Evolutionary conservation across 2,888 invertebrate genomes (phyloP).

Genomic region (Augiades crinisus): DNA sequence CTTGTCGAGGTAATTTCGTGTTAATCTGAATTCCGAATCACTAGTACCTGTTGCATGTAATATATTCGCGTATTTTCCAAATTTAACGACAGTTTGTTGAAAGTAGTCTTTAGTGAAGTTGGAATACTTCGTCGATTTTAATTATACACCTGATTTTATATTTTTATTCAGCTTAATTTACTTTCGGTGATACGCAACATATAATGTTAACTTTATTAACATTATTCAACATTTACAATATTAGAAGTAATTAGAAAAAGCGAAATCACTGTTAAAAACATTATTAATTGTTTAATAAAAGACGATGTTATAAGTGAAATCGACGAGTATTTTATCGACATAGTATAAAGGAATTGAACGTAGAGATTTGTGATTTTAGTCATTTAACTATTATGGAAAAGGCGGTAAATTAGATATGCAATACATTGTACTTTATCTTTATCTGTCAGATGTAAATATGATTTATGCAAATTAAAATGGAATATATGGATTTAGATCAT

Average conservation of each 20-base stretch:
- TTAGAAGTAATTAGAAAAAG: too few relatives aligned
- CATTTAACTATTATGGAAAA: slow-evolving; percentile 27
- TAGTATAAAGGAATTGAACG: slow-evolving; percentile 16
- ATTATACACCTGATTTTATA: background rate
- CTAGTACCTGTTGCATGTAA: slow-evolving; percentile 13
- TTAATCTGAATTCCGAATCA: background rate
- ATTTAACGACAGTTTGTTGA: slow-evolving; percentile 3
- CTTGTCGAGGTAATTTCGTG: slow-evolving; percentile 3
- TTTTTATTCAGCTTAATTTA: too few relatives aligned
- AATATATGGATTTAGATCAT: too few relatives aligned
- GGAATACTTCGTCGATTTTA: slow-evolving; percentile 2
- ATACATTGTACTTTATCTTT: slow-evolving; percentile 1
- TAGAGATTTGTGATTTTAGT: slow-evolving; percentile 25
- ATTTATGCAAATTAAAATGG: too few relatives aligned
- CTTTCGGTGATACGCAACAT: too few relatives aligned
- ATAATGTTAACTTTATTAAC: too few relatives aligned
- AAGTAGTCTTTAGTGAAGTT: slow-evolving; percentile 4
- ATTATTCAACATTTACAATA: too few relatives aligned
- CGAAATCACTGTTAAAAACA: too few relatives aligned
- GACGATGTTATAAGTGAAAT: background rate
- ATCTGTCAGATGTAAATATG: slow-evolving; percentile 17
- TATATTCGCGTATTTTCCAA: slow-evolving; percentile 17
- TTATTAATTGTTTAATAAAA: too few relatives aligned
- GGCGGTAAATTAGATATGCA: slow-evolving; percentile 20
- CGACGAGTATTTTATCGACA: background rate